Percentiles rank a stretch among this genome's conserved stretches.
These are phyloP conservation scores for Mesocricetus auratus DNA, from an alignment of 2,113 vertebrate genomes.

Conservation along the genomic window DNA sequence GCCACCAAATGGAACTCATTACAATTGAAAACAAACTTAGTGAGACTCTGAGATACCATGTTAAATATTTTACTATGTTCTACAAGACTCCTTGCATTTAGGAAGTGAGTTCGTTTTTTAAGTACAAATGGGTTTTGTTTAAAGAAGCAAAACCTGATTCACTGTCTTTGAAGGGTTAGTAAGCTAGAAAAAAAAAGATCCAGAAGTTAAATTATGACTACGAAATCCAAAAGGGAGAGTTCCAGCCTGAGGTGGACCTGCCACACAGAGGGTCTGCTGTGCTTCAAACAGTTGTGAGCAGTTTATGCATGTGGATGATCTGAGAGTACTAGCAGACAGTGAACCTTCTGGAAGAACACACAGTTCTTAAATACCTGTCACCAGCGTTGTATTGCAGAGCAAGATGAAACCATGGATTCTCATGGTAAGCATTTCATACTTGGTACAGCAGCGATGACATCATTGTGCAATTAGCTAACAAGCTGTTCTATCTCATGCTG, in stretches of 20 bases:
- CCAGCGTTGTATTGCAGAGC: slow-evolving; percentile 54
- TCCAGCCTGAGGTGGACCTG: background rate
- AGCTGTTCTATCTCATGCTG: slow-evolving; percentile 63
- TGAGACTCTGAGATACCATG: slow-evolving; percentile 31
- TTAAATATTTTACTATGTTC: slow-evolving; percentile 54
- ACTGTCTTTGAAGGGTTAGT: slow-evolving; percentile 56
- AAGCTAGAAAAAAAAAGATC: background rate
- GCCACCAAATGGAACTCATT: slow-evolving; percentile 61
- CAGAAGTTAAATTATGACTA: slow-evolving; percentile 5
- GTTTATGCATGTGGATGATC: background rate
- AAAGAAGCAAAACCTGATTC: slow-evolving; percentile 8
- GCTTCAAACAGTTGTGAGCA: slow-evolving; percentile 31
- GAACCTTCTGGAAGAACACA: slow-evolving; percentile 69
- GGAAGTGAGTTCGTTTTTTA: slow-evolving; percentile 65
- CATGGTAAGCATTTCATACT: slow-evolving; percentile 50
- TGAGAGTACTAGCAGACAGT: slow-evolving; percentile 52
- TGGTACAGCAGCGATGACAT: slow-evolving; percentile 69
- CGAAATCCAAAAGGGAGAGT: slow-evolving; percentile 47
- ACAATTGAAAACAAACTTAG: slow-evolving; percentile 63
- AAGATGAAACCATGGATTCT: slow-evolving; percentile 64
- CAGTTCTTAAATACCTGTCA: slow-evolving; percentile 79
- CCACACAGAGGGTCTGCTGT: background rate
- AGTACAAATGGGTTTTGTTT: slow-evolving; percentile 48
- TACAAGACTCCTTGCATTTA: slow-evolving; percentile 57
- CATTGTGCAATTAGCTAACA: slow-evolving; percentile 68